A percentile compares a stretch with the other conserved stretches of the same genome.
These are phyloP conservation scores for Parapristionchus giblindavisi DNA, from an alignment of 2,888 invertebrate species.

Conservation along the genomic window DNA sequence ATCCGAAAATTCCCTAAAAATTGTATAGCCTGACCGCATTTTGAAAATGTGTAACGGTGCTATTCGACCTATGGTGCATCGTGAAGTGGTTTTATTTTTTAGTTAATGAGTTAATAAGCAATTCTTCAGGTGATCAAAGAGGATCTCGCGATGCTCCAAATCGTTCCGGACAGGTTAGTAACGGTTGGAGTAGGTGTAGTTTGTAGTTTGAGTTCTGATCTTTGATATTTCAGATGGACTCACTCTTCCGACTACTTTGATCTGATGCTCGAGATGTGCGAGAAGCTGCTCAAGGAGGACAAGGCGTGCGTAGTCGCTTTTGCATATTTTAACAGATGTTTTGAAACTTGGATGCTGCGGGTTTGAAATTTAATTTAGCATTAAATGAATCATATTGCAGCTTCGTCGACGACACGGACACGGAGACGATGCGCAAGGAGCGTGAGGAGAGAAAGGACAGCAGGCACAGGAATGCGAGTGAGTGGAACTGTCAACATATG, in stretches of 20 bases:
- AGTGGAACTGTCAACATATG: background rate
- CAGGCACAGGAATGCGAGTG: conserved; percentile 58
- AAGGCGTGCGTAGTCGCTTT: no score
- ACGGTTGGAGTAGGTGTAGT: background rate
- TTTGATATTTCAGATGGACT: conserved; percentile 76
- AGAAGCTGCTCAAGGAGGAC: conserved; percentile 79
- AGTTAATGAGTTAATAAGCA: no score
- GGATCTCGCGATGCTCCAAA: conserved; percentile 88
- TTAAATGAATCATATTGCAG: conserved; percentile 90
- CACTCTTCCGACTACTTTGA: conserved; percentile 98
- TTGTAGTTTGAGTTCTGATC: background rate
- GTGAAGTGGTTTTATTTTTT: no score
- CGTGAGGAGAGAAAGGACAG: conserved; percentile 88
- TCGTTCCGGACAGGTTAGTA: conserved; percentile 81
- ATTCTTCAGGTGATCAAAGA: conserved; percentile 80
- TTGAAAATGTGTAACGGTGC: no score
- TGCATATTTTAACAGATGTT: no score
- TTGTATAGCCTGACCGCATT: no score
- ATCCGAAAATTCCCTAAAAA: no score
- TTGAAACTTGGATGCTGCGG: no score
- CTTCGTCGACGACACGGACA: conserved; percentile 94
- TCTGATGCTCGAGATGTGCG: conserved; percentile 85
- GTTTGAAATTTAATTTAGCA: conserved; percentile 69
- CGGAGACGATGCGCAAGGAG: conserved; percentile 92
- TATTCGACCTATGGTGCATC: no score